These are phyloP conservation scores for Lordiphosa collinella DNA, from an alignment of 1,140 invertebrate genomes.

Conservation along the genomic window DNA sequence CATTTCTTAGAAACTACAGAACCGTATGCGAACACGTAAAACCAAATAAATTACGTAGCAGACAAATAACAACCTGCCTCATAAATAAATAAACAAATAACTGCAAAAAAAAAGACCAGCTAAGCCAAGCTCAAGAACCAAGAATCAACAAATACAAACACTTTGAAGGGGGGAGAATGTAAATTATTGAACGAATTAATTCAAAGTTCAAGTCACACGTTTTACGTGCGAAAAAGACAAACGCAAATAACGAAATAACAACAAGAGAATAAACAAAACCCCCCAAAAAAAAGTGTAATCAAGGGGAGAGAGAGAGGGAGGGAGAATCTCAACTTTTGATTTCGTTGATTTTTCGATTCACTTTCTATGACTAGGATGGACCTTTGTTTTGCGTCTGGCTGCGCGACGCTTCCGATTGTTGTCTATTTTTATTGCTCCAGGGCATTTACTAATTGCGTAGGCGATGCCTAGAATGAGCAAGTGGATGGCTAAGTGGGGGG, in stretches of 20 bases:
- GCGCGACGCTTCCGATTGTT: constrained; percentile 1
- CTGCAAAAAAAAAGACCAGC: constrained; percentile 24
- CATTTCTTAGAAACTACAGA: constrained; percentile 41
- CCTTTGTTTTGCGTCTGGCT: neutral
- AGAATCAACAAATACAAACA: too few relatives aligned
- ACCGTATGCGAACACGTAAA: constrained; percentile 24
- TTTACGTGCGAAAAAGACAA: constrained; percentile 62
- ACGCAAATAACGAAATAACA: constrained; percentile 36
- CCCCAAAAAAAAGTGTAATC: constrained; percentile 9
- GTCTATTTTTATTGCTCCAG: constrained; percentile 15
- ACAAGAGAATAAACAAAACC: constrained; percentile 51
- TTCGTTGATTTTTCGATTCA: constrained; percentile 35
- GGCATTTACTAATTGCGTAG: constrained; percentile 65
- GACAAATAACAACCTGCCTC: constrained; percentile 50
- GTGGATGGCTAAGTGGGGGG: constrained; percentile 16
- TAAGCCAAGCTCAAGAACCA: neutral
- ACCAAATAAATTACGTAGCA: constrained; percentile 42
- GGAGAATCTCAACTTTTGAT: constrained; percentile 37
- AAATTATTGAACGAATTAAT: constrained; percentile 75
- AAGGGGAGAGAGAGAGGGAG: neutral
- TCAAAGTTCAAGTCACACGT: constrained; percentile 74
- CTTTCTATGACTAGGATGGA: constrained; percentile 47
- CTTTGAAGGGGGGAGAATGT: constrained; percentile 30
- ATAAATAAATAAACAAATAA: constrained; percentile 57
- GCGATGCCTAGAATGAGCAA: constrained; percentile 62